These are phyloP conservation scores for Parauchenoglanis ngamensis DNA, from an alignment of 2,797 vertebrate genomes.

Conservation along the genomic window DNA sequence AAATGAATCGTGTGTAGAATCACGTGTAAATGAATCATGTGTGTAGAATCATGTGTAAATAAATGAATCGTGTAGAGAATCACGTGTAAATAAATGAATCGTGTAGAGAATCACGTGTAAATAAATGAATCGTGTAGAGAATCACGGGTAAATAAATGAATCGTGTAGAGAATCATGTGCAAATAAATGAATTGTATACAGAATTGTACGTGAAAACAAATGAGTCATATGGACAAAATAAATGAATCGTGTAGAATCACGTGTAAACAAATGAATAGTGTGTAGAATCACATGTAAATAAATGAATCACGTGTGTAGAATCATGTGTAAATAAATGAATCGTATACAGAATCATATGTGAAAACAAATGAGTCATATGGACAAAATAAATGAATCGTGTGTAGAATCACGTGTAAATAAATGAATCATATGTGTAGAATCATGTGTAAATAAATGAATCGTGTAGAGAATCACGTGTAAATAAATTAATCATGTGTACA, in stretches of 20 bases:
- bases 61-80: no score
- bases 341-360: no score
- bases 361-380: no score
- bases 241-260: neutral
- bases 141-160: no score
- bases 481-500: neutral
- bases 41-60: no score
- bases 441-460: neutral
- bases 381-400: neutral
- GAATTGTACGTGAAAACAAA: neutral
- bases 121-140: no score
- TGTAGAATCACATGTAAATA: neutral
- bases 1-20: no score
- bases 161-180: neutral
- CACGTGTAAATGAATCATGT: no score
- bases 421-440: neutral
- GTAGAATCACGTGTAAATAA: neutral
- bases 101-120: no score
- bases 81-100: no score
- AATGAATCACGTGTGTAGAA: neutral
- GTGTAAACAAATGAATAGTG: neutral
- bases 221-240: neutral
- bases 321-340: neutral
- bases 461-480: neutral
- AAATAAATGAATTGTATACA: neutral